phyloP scores from a whole-genome alignment of 2,113 vertebrate species.

The Atlantisia rogersi region DNA sequence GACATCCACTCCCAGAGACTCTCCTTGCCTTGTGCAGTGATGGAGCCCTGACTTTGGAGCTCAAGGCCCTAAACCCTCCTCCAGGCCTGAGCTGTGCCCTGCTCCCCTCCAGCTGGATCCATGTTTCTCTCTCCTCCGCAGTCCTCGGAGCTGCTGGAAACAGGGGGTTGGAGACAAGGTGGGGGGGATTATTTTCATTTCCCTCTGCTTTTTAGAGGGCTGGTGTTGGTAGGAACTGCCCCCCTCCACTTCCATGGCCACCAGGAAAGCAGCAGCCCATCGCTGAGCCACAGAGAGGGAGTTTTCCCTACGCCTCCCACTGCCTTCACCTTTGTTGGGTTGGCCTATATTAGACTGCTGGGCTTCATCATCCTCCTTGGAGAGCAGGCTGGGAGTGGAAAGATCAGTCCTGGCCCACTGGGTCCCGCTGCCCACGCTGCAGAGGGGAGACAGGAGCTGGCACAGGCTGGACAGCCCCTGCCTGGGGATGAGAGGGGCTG shows the following conservation, averaged over 20 bases:
- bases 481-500: neutral
- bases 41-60: neutral
- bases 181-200: neutral
- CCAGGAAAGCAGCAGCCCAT: accelerated
- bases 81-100: neutral
- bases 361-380: neutral
- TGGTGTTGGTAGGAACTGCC: neutral
- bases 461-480: neutral
- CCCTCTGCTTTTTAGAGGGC: neutral
- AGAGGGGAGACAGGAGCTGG: neutral
- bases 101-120: neutral
- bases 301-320: neutral
- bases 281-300: accelerated
- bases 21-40: neutral
- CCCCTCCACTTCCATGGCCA: neutral
- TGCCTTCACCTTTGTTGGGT: neutral
- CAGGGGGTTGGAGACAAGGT: neutral
- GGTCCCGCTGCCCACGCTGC: accelerated
- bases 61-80: constrained; percentile 9
- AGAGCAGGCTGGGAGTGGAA: accelerated
- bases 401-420: neutral
- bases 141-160: neutral
- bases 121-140: neutral
- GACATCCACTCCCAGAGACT: constrained; percentile 24
- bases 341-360: neutral